These are phyloP conservation scores for Drosophila demipolita DNA, from an alignment of 2,888 invertebrate genomes.

Conservation along the genomic window DNA sequence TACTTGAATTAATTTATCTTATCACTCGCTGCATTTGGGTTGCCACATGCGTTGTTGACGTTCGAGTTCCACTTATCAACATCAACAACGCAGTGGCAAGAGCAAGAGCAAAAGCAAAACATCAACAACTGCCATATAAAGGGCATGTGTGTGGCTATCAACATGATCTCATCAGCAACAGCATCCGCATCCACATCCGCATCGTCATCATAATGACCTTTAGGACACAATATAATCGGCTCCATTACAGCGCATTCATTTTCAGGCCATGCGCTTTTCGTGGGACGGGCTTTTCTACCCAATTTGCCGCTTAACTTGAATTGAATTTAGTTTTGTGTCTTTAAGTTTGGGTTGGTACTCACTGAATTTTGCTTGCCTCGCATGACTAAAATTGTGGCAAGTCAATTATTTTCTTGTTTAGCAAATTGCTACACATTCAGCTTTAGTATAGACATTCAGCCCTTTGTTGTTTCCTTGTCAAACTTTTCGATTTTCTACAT, in stretches of 20 bases:
- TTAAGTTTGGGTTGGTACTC: constrained; percentile 53
- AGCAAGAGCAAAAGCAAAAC: constrained; percentile 16
- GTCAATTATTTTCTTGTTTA: constrained; percentile 78
- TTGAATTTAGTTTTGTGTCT: constrained; percentile 58
- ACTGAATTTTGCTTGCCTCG: constrained; percentile 7
- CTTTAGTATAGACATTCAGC: constrained; percentile 48
- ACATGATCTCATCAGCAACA: constrained; percentile 33
- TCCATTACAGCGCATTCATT: constrained; percentile 67
- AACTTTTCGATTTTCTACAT: constrained; percentile 33
- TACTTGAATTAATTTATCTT: constrained; percentile 79
- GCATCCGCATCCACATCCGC: constrained; percentile 18
- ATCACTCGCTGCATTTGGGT: constrained; percentile 55
- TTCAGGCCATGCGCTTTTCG: constrained; percentile 69
- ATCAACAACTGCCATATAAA: constrained; percentile 18
- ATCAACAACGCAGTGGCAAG: constrained; percentile 33
- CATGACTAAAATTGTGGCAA: constrained; percentile 62
- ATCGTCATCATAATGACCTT: constrained; percentile 17
- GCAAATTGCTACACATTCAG: constrained; percentile 74
- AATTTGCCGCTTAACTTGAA: constrained; percentile 64
- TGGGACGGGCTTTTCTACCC: constrained; percentile 60
- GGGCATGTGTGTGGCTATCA: constrained; percentile 39
- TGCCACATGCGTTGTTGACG: constrained; percentile 73
- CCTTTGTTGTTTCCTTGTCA: constrained; percentile 22
- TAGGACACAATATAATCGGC: constrained; percentile 49
- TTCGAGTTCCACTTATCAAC: constrained; percentile 74